Evolutionary conservation across 2,888 invertebrate species (phyloP), one percentile per base, ranked within the genome.

Genomic region (Aricia artaxerxes): DNA sequence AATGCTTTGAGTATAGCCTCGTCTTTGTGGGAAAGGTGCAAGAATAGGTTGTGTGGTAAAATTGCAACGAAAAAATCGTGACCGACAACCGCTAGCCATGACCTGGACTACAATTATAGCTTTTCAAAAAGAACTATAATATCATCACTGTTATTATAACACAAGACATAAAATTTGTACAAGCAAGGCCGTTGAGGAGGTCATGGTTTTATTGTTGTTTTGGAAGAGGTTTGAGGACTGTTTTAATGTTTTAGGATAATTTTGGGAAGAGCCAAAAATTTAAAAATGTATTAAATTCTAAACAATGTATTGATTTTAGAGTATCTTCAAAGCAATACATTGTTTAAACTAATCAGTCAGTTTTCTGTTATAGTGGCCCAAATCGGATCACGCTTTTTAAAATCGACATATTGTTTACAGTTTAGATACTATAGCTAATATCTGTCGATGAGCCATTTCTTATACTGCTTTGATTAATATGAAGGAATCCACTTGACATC

Each of bases 71-170:
- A 80, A 75, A 84, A 80, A 79, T 84, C 84, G 83, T 84, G 83
- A 85, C 84, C 81, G 78, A 78, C 80, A 84, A 83, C 83, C 83
- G 78, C 82, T 81, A 83, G 80, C 84, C 85, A n/a, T 85, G 85
- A 83, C 83, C 83, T 79, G 82, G 69, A 81, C 64, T 44, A 16
- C 35, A 76, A 76, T 76, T 76, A 76, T 35, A 76, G 57, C 76
- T 31, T 5, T 16, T 31, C 31, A 73, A 73, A 76, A 57, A 35
- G 75, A 75, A 75, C 75, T 75, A 49, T 24, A 75, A 53, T 49
- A 76, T 44, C 75, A 57, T 31, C 35, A 35, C 76, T 35, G 76
- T 53, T 31, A 76, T 57, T 31, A 53, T 76, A 53, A 76, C 76
- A 53, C 69, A 69, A 69, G 69, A 69, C 35, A 69, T 35, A 16